Evolutionary conservation across 2,888 invertebrate species (phyloP), one percentile per base, ranked within the genome.

Genomic region (Epinotia ramella): DNA sequence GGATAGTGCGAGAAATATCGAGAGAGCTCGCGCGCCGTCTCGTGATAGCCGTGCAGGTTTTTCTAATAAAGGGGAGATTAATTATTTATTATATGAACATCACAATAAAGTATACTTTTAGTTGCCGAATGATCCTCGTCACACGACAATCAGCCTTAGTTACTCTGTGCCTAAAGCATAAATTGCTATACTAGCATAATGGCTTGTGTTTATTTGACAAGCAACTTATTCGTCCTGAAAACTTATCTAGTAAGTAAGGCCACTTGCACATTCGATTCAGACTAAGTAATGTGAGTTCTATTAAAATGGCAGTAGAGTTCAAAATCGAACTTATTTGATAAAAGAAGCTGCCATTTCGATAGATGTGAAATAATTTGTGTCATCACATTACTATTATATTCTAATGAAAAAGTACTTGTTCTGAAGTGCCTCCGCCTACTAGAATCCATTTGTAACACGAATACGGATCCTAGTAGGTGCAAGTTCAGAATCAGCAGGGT

Each of bases 151-250:
- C 65, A 18, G 46, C 65, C 72, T 65, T 59, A 59, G 46, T 65
- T 59, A 44, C 46, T 59, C 64, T 64, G 65, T 65, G 72, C 65
- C 65, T 73, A 73, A 46, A 73, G 24, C 64, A 57, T 65, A 18
- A 63, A 53, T 60, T 63, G 16, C n/a, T 53, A 53, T 33, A 46
- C 56, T n/a, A 64, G 56, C 64, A 33, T 63, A 49, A 44, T 49
- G 44, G 40, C 56, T 53, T 63, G 56, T 57, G 11, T 20, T 66
- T 53, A 7, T 46, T n/a, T 65, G 46, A 72, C 65, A 59, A 65
- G 44, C 53, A 65, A 73, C 2, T 18, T 57, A 64, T 40, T 44
- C 44, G 44, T 72, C 28, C 24, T 56, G 12, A 24, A 72, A n/a
- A 44, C 24, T 53, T 53, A 53, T 53, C 16, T 53, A 7, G n/a